A percentile compares a stretch with the other conserved stretches of the same genome.
phyloP scores from a whole-genome alignment of 2,888 invertebrate genomes.

The Lepidonotus clava region DNA sequence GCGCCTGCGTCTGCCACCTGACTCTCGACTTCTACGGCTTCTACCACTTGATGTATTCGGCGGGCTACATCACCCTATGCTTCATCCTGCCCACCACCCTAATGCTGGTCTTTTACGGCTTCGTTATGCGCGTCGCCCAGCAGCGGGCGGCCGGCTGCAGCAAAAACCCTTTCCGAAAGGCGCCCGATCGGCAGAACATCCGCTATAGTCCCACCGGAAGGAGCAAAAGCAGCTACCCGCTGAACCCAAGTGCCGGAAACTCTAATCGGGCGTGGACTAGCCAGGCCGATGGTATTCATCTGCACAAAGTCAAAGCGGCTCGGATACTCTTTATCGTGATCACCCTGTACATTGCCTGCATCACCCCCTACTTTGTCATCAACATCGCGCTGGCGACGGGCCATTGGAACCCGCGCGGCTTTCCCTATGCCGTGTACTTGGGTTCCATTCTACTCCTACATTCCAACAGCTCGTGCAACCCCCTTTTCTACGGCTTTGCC shows the following conservation, averaged over 20 bases:
- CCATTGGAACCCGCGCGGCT: constrained; percentile 1
- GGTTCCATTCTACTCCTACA: constrained; percentile 30
- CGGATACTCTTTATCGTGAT: constrained; percentile 35
- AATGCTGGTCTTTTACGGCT: constrained; percentile 51
- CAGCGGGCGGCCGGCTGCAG: neutral
- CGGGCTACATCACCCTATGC: constrained; percentile 29
- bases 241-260: neutral
- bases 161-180: constrained; percentile 52
- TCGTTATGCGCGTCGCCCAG: constrained; percentile 43
- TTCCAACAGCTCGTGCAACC: constrained; percentile 48
- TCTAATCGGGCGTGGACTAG: neutral
- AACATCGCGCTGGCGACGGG: constrained; percentile 28
- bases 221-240: neutral
- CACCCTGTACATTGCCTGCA: neutral
- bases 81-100: constrained; percentile 51
- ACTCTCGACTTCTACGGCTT: constrained; percentile 50
- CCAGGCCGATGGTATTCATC: neutral
- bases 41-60: constrained; percentile 49
- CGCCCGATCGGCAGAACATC: neutral
- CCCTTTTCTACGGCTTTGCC: constrained; percentile 53
- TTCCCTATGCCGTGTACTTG: neutral
- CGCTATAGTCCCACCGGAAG: neutral
- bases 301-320: constrained; percentile 40
- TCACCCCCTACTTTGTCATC: constrained; percentile 50
- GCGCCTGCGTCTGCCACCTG: constrained; percentile 47